A percentile compares a stretch with the other conserved stretches of the same genome.
These are phyloP conservation scores for Xestia xanthographa DNA, from an alignment of 2,888 invertebrate genomes.

Conservation along the genomic window DNA sequence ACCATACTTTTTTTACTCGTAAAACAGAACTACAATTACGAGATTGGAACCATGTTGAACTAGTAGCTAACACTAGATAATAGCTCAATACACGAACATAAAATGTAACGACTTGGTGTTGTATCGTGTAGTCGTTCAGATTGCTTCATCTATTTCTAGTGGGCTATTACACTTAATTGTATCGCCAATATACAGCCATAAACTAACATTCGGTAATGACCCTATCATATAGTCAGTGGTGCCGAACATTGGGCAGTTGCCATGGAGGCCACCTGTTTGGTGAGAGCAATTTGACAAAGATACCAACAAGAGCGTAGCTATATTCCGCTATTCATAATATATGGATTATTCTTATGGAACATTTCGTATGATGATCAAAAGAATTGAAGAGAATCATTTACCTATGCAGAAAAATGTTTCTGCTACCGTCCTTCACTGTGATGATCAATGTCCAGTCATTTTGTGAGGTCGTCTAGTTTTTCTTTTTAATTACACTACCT, in stretches of 20 bases:
- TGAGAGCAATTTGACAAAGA: neutral
- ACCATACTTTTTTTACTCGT: neutral
- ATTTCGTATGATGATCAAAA: neutral
- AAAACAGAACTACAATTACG: neutral
- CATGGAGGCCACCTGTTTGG: neutral
- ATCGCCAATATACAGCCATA: neutral
- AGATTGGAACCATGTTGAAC: neutral
- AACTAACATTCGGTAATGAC: constrained; percentile 19
- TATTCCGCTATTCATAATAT: neutral
- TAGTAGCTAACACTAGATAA: constrained; percentile 14
- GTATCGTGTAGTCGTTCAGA: neutral
- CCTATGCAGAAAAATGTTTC: neutral
- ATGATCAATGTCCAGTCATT: neutral
- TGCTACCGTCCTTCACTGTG: neutral
- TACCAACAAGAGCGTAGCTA: neutral
- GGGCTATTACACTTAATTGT: neutral
- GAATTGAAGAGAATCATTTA: neutral
- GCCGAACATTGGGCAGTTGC: constrained; percentile 2
- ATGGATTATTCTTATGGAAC: neutral
- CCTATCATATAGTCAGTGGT: neutral
- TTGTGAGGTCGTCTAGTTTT: neutral
- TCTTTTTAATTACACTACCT: neutral
- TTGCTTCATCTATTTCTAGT: constrained; percentile 11
- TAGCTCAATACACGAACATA: constrained; percentile 20
- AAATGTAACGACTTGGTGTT: constrained; percentile 9